Base-by-base conservation (phyloP, 2,113 vertebrate species). In the Mastomys coucha region DNA sequence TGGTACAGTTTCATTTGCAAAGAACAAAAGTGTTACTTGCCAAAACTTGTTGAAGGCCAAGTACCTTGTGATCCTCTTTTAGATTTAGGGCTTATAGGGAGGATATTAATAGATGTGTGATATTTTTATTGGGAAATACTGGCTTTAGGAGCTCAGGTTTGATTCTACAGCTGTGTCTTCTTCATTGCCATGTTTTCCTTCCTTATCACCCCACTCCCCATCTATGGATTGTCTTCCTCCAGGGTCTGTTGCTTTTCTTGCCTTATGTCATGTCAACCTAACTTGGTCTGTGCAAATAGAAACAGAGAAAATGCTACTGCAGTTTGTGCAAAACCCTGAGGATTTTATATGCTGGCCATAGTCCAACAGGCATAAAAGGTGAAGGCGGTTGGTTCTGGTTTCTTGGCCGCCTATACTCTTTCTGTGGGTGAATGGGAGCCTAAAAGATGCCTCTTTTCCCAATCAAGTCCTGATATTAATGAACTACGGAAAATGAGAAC, bases 401-500 rank as follows among this genome's bases (percentile, higher is more conserved):
- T 65, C 39, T 24, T 90, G 65, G 5, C 49, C 76, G 76, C 17
- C 42, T 36, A 76, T 89, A 89, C 58, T 89, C 36, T 72, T 70
- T 94, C 70, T 72, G 56, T 84, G 53, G 12, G 7, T 63, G 53
- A 67, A 56, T 19, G 63, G 51, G 39, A 81, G 26, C 28, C 58
- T 42, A 72, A 96, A 42, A 92, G 67, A 95, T 65, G 22, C 31
- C 91, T 69, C 88, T 36, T 95, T 82, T 77, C 56, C 67, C 39
- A 81, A 11, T 91, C 51, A 93, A 56, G 49, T 31, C 28, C 33
- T 20, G 56, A 49, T 96, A 88, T 92, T 88, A 93, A 93, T 73
- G 91, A 96, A 86, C 65, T 89, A 89, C 73, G 88, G 85, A 97
- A 95, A 90, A 93, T 85, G 81, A 92, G 91, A 92, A 86, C 65